phyloP scores from a whole-genome alignment of 2,888 invertebrate genomes.

The Loripinus fragilis region DNA sequence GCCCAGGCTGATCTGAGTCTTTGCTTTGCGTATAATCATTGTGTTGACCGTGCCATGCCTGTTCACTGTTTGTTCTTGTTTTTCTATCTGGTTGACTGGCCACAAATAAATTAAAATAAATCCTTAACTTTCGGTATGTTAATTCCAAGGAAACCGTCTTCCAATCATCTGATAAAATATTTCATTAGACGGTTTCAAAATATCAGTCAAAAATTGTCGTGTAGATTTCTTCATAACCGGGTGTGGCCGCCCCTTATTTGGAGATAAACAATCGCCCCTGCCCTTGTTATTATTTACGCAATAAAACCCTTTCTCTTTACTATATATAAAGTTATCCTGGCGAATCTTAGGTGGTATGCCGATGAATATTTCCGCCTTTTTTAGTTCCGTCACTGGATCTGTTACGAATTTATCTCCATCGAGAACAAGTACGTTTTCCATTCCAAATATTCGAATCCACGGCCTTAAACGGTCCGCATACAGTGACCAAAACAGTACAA shows the following conservation, averaged over 20 bases:
- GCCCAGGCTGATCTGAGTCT: too few relatives aligned
- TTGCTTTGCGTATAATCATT: too few relatives aligned
- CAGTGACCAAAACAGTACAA: too few relatives aligned
- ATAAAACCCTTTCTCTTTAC: not conserved
- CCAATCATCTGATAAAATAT: not conserved
- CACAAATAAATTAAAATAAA: too few relatives aligned
- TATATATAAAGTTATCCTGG: not conserved
- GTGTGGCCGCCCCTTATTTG: not conserved
- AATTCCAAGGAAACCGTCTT: not conserved
- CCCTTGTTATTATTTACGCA: not conserved
- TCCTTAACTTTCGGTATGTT: too few relatives aligned
- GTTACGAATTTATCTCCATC: conserved; percentile 1
- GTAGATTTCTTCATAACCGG: not conserved
- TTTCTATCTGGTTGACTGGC: too few relatives aligned
- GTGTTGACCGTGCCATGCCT: too few relatives aligned
- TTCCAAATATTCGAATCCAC: not conserved
- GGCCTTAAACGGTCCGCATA: not conserved
- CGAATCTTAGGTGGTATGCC: not conserved
- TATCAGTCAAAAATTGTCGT: not conserved
- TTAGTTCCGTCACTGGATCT: not conserved
- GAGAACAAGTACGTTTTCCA: not conserved
- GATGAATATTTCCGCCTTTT: not conserved
- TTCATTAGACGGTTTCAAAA: not conserved
- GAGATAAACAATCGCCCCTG: not conserved
- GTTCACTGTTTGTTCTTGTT: too few relatives aligned